phyloP scores from a whole-genome alignment of 2,113 vertebrate genomes.

The Tachycineta bicolor region DNA sequence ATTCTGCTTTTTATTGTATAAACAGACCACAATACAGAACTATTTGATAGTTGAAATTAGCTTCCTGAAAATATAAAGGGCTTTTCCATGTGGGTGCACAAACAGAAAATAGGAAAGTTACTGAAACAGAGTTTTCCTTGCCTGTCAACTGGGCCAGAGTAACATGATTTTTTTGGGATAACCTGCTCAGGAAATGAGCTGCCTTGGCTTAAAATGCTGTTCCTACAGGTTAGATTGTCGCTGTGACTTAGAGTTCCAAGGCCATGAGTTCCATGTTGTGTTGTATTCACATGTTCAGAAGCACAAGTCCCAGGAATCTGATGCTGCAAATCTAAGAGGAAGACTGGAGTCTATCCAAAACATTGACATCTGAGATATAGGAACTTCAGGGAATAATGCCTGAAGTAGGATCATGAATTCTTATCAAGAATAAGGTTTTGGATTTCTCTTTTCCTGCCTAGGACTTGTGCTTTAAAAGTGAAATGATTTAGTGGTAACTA shows the following conservation, averaged over 20 bases:
- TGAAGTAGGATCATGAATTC: neutral
- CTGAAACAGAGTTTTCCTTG: neutral
- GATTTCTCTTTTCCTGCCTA: neutral
- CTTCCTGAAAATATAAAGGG: neutral
- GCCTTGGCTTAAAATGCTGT: neutral
- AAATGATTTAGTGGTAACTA: neutral
- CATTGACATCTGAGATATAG: neutral
- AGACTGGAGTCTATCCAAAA: neutral
- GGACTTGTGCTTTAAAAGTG: neutral
- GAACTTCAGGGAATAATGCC: neutral
- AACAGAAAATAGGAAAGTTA: neutral
- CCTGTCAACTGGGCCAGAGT: neutral
- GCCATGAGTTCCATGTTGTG: neutral
- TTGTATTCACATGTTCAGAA: neutral
- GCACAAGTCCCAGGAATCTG: neutral
- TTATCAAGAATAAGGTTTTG: neutral
- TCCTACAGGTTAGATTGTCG: neutral
- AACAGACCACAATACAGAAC: neutral
- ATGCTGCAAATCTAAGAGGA: neutral
- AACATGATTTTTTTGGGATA: neutral
- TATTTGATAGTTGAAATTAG: neutral
- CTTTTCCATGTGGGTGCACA: neutral
- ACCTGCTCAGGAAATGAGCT: neutral
- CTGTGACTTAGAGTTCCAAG: rapidly evolving
- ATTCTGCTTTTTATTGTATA: neutral